Evolutionary conservation across 2,797 vertebrate genomes (phyloP).

Genomic region (Ispidina lecontei): DNA sequence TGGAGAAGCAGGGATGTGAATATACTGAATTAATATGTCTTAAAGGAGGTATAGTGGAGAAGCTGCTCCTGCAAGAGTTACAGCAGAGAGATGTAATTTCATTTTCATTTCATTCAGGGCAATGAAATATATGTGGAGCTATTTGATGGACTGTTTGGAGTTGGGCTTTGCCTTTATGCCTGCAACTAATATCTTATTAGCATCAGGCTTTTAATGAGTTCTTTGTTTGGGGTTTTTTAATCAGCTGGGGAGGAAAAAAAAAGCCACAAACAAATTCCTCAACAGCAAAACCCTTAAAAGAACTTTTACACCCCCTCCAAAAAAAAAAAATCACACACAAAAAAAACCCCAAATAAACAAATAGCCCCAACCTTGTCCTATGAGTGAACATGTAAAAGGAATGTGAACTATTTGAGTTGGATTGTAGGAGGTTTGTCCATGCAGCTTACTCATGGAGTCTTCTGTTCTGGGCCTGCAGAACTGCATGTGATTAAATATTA

Average conservation of each 20-base stretch:
- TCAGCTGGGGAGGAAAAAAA: too few species aligned
- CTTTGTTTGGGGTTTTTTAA: too few species aligned
- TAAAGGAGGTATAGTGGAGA: background rate
- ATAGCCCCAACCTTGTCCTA: fast-evolving
- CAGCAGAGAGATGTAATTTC: background rate
- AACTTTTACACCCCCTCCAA: too few species aligned
- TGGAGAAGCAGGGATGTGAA: background rate
- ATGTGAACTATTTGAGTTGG: background rate
- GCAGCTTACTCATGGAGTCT: fast-evolving
- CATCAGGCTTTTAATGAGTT: background rate
- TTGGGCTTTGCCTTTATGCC: background rate
- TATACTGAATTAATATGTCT: background rate
- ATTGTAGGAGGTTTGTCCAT: fast-evolving
- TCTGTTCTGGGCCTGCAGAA: background rate
- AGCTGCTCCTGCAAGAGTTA: background rate
- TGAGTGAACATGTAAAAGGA: background rate
- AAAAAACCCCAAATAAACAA: background rate
- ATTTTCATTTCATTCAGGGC: background rate
- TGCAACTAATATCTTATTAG: fast-evolving
- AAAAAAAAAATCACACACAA: fast-evolving
- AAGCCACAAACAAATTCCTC: background rate
- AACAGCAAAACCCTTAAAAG: background rate
- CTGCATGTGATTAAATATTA: background rate
- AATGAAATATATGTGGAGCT: background rate
- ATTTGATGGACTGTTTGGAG: background rate